These are phyloP conservation scores for Acanthosoma haemorrhoidale DNA, from an alignment of 2,888 invertebrate genomes.

Conservation along the genomic window DNA sequence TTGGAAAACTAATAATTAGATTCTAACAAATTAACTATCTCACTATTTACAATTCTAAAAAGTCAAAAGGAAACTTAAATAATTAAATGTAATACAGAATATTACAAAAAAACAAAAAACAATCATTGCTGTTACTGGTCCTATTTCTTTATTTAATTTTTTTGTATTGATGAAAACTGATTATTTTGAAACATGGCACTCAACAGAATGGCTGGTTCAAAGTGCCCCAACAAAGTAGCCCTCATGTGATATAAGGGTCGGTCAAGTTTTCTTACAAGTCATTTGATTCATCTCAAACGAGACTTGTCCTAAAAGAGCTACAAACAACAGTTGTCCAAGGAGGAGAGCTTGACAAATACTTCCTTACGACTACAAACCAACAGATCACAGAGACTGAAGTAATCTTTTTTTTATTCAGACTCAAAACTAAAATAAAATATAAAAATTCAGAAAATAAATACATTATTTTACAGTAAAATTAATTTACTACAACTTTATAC, in stretches of 20 bases:
- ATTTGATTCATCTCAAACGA: slow-evolving; percentile 31
- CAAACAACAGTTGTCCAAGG: background rate
- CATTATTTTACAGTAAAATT: background rate
- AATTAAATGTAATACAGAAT: background rate
- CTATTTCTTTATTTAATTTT: background rate
- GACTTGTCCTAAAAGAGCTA: slow-evolving; percentile 27
- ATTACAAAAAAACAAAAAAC: background rate
- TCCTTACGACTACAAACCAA: slow-evolving; percentile 15
- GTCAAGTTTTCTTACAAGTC: slow-evolving; percentile 30
- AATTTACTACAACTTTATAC: slow-evolving; percentile 5
- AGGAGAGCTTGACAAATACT: background rate
- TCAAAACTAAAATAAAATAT: slow-evolving; percentile 16
- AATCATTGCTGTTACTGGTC: background rate
- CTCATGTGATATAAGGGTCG: slow-evolving; percentile 11
- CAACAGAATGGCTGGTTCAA: slow-evolving; percentile 14
- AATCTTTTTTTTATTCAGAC: background rate
- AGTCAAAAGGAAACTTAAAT: slow-evolving; percentile 18
- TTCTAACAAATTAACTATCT: slow-evolving; percentile 17
- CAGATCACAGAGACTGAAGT: background rate
- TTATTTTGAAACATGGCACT: slow-evolving; percentile 17
- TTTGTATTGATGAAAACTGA: background rate
- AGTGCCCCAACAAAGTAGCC: slow-evolving; percentile 7
- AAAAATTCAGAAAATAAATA: slow-evolving; percentile 14
- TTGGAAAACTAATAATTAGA: slow-evolving; percentile 22
- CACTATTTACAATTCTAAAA: slow-evolving; percentile 14